Evolutionary conservation across 2,797 vertebrate species (phyloP).

Genomic region (Gallinago solitaria): DNA sequence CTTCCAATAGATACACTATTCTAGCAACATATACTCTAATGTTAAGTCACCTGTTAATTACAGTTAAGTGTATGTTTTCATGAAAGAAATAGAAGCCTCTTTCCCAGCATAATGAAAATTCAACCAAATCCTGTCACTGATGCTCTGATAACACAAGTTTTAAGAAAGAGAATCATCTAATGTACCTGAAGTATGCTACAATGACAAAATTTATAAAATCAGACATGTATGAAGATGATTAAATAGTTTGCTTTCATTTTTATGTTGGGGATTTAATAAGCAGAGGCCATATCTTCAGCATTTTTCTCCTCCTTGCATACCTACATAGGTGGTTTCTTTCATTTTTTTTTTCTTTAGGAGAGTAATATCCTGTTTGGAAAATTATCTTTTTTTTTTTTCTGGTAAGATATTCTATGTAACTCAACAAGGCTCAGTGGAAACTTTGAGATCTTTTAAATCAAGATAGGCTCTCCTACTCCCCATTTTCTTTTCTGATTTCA

Average conservation of each 20-base stretch:
- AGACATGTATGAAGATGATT: background rate
- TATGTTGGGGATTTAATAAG: background rate
- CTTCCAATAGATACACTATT: background rate
- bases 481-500: background rate
- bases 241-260: background rate
- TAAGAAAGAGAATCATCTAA: background rate
- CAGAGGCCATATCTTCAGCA: background rate
- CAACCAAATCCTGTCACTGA: background rate
- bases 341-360: background rate
- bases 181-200: background rate
- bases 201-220: background rate
- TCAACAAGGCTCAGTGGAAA: background rate
- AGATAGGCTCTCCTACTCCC: background rate
- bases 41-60: background rate
- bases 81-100: background rate
- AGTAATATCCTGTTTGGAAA: background rate
- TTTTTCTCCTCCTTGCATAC: background rate
- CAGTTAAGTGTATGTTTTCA: background rate
- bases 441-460: background rate
- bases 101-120: background rate
- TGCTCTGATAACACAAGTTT: background rate
- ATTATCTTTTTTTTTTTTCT: background rate
- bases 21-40: background rate
- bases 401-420: background rate
- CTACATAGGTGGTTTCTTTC: accelerated